Evolutionary conservation across 2,113 vertebrate genomes (phyloP).

Genomic region (Acrocephalus kingi): DNA sequence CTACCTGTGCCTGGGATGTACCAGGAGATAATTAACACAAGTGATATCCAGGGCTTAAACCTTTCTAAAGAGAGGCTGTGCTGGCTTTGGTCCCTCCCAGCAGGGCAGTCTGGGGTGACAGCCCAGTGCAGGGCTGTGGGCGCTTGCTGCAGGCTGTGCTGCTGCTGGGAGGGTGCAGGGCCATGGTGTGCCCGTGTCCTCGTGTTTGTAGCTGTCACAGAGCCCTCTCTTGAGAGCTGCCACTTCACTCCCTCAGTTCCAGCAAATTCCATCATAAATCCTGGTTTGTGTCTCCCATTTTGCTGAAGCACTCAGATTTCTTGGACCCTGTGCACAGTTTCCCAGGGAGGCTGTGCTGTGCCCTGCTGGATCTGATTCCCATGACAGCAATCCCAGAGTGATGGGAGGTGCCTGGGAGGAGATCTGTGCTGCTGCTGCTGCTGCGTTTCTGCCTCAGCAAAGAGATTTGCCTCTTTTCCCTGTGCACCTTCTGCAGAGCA

Average conservation of each 20-base stretch:
- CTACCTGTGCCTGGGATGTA: not conserved
- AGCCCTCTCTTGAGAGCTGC: not conserved
- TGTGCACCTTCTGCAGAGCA: not conserved
- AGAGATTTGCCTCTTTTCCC: not conserved
- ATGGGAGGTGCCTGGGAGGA: not conserved
- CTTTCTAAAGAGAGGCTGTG: not conserved
- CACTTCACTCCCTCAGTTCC: not conserved
- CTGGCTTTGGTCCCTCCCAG: not conserved
- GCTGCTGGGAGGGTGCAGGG: not conserved
- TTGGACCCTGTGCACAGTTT: not conserved
- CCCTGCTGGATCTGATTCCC: not conserved
- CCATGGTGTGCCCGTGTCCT: rapidly evolving
- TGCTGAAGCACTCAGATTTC: not conserved
- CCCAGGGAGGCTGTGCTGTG: not conserved
- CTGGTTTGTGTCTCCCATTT: not conserved
- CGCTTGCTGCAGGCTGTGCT: not conserved
- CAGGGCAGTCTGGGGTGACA: not conserved
- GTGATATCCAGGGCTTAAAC: not conserved
- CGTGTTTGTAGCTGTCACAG: not conserved
- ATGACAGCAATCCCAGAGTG: rapidly evolving
- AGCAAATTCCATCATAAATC: not conserved
- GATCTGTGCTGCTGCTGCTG: not conserved
- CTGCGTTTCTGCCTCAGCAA: not conserved
- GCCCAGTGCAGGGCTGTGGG: not conserved
- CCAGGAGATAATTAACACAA: conserved; percentile 13